Evolutionary conservation across 2,888 invertebrate genomes (phyloP).

Genomic region (Latheticus oryzae): DNA sequence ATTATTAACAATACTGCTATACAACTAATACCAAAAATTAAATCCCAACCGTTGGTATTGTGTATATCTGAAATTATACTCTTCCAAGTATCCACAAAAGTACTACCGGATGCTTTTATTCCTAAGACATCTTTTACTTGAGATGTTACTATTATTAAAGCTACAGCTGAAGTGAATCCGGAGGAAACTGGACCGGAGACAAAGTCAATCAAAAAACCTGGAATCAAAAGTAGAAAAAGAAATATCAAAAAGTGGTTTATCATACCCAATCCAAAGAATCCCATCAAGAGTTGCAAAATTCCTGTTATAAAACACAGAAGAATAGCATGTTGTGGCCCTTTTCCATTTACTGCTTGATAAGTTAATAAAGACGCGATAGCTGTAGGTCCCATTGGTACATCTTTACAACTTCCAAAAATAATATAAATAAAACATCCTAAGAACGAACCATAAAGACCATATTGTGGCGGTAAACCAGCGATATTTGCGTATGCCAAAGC

Average conservation of each 20-base stretch:
- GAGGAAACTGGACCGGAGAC: conserved; percentile 91
- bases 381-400: conserved; percentile 92
- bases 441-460: conserved; percentile 89
- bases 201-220: conserved; percentile 88
- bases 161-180: conserved; percentile 91
- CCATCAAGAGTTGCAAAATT: conserved; percentile 82
- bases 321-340: conserved; percentile 76
- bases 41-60: conserved; percentile 77
- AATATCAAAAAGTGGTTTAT: not conserved
- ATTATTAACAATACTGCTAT: conserved; percentile 81
- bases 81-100: conserved; percentile 83
- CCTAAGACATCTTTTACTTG: conserved; percentile 87
- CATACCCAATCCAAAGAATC: conserved; percentile 80
- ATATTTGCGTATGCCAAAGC: conserved; percentile 85
- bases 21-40: conserved; percentile 79
- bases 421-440: conserved; percentile 74
- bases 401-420: conserved; percentile 90
- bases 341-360: conserved; percentile 78
- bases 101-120: conserved; percentile 77
- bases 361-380: conserved; percentile 91
- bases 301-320: conserved; percentile 82
- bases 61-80: conserved; percentile 77
- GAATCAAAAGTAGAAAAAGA: conserved; percentile 44
- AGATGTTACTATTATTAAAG: conserved; percentile 88
- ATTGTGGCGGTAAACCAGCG: conserved; percentile 80